Evolutionary conservation across 1,140 invertebrate genomes (phyloP), one percentile per base, ranked within the genome.

Genomic region (Microplitis demolitor): DNA sequence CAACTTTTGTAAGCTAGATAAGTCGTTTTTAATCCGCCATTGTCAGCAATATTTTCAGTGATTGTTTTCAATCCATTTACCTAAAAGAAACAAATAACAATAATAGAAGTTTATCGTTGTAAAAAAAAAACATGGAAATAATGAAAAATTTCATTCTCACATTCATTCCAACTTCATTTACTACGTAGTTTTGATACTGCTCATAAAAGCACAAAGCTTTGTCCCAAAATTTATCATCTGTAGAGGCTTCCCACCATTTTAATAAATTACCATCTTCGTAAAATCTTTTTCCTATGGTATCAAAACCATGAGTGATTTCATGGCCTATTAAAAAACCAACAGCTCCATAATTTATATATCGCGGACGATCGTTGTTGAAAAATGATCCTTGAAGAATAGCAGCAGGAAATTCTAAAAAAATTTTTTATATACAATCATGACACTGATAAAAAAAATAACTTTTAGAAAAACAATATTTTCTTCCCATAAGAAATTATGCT

Each of bases 281-380:
- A 80, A 95, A 98, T 87, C 97, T 94, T 16, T 95, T 90, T 53
- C 94, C 94, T 84, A 95, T 92, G 82, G 97, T 95, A 85, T 97
- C 96, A 82, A 97, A 97, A 9, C 94, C 96, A 82, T 98, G 96
- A 0, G 95, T 97, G 60, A 98, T 95, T 89, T 98, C 96, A 80
- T 97, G 96, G 0, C 95, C 96, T 83, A 98, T 96, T 3, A 97
- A 93, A 78, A 95, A 96, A 4, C 96, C 96, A 78, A 98, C 95
- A 8, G 93, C 94, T 63, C 95, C 96, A 80, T 95, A 97, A 82
- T 98, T 98, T 90, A 97, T 92, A 78, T 97, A 97, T 72, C 91
- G 91, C 2, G 96, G 96, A 37, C 94, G 90, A 67, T 95, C 91
- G 50, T 92, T 91, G 56, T 90, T 91, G 84, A 96, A 97, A 87